A percentile compares a stretch with the other conserved stretches of the same genome.
Evolutionary conservation across 2,113 vertebrate genomes (phyloP).

Genomic region (Picathartes gymnocephalus): DNA sequence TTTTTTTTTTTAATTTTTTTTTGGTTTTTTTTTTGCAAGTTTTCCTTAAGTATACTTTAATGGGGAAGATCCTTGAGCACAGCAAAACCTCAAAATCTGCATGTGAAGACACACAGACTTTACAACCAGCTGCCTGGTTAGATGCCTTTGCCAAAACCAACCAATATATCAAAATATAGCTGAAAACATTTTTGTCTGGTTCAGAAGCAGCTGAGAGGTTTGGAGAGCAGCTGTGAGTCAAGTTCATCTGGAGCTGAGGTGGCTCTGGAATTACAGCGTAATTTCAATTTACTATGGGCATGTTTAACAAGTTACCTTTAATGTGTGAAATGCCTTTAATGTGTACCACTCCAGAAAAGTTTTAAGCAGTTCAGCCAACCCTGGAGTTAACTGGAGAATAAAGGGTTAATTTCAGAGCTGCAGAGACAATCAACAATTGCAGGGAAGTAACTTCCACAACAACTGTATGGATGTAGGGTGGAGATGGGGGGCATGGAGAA

Average conservation of each 20-base stretch:
- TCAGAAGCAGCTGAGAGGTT: neutral
- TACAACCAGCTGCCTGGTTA: neutral
- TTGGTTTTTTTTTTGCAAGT: neutral
- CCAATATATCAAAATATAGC: neutral
- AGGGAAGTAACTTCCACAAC: neutral
- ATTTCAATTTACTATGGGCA: neutral
- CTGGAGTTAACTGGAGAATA: neutral
- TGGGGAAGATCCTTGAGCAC: neutral
- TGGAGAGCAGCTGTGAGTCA: neutral
- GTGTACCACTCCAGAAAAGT: neutral
- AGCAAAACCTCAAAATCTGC: neutral
- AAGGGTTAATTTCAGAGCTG: neutral
- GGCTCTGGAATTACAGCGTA: fast-evolving
- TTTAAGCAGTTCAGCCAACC: neutral
- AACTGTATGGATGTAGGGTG: neutral
- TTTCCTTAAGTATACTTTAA: neutral
- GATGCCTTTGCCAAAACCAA: neutral
- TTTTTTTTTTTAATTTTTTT: neutral
- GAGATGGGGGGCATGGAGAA: neutral
- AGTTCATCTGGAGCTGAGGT: neutral
- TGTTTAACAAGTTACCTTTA: neutral
- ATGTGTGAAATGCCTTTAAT: neutral
- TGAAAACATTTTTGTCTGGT: neutral
- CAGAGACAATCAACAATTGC: neutral
- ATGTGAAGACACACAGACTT: neutral